These are phyloP conservation scores for Philopedon plagiatum DNA, from an alignment of 2,888 invertebrate species.

Conservation along the genomic window DNA sequence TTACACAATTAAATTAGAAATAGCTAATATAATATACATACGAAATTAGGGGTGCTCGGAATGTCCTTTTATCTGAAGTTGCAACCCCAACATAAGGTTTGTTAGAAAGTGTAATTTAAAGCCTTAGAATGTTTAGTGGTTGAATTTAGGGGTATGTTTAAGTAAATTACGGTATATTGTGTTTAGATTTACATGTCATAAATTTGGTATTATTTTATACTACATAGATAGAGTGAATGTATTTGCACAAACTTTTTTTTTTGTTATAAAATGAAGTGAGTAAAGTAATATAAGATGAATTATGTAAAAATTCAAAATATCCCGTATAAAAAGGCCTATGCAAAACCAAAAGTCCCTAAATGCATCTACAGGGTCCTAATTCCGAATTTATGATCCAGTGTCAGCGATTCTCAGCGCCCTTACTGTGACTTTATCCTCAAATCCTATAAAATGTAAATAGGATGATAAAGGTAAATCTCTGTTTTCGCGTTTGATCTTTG, in stretches of 20 bases:
- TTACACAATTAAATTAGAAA: slow-evolving; percentile 47
- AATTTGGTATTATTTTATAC: not conserved
- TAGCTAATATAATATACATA: slow-evolving; percentile 51
- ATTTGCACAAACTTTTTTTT: too few species aligned
- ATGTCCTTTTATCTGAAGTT: slow-evolving; percentile 48
- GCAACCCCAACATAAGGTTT: slow-evolving; percentile 50
- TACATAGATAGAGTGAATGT: too few species aligned
- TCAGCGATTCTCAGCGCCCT: slow-evolving; percentile 25
- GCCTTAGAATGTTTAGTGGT: slow-evolving; percentile 51
- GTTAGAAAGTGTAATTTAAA: slow-evolving; percentile 49
- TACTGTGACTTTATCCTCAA: slow-evolving; percentile 26
- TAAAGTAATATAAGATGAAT: too few species aligned
- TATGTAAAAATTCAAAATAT: too few species aligned
- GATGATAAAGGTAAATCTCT: slow-evolving; percentile 61
- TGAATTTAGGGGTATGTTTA: slow-evolving; percentile 46
- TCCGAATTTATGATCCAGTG: slow-evolving; percentile 34
- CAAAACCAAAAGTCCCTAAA: not conserved
- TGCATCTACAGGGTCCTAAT: slow-evolving; percentile 19
- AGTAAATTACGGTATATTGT: slow-evolving; percentile 47
- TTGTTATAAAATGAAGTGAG: too few species aligned
- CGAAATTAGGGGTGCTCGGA: slow-evolving; percentile 45
- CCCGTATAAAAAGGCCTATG: not conserved
- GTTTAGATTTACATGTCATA: slow-evolving; percentile 42
- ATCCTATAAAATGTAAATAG: slow-evolving; percentile 59
- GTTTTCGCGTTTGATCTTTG: slow-evolving; percentile 28